Percentiles rank a stretch among this genome's conserved stretches.
phyloP scores from a whole-genome alignment of 1,140 invertebrate species.

The Drosophila willistoni region DNA sequence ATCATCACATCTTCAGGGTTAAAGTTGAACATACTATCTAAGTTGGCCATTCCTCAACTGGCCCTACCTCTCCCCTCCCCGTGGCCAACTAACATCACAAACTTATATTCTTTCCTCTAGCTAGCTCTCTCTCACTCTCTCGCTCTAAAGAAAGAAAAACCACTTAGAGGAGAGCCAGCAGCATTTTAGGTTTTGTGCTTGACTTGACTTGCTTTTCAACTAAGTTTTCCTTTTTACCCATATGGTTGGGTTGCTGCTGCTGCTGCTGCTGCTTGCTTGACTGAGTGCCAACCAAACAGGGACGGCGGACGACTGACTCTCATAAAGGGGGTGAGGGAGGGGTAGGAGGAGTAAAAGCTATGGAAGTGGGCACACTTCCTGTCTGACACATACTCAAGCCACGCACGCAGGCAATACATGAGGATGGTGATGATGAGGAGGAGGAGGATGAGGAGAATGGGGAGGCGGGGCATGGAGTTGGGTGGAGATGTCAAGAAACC shows the following conservation, averaged over 20 bases:
- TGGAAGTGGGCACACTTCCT: conserved; percentile 47
- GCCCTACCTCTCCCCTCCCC: neutral
- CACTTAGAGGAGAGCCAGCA: conserved; percentile 21
- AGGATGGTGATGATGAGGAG: neutral
- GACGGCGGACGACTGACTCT: neutral
- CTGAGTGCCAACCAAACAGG: conserved; percentile 8
- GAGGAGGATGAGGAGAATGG: conserved; percentile 9
- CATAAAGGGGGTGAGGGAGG: neutral
- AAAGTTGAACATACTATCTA: conserved; percentile 13
- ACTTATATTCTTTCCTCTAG: neutral
- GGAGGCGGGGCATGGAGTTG: conserved; percentile 23
- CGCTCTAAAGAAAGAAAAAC: conserved; percentile 9
- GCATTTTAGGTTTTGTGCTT: conserved; percentile 23
- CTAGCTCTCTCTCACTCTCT: neutral
- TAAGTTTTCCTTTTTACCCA: conserved; percentile 22
- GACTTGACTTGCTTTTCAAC: conserved; percentile 23
- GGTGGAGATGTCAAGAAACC: conserved; percentile 62
- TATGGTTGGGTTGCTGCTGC: conserved; percentile 2
- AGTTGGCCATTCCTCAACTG: neutral
- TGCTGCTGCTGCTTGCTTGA: conserved; percentile 3
- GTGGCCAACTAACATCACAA: neutral
- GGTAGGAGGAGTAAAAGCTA: neutral
- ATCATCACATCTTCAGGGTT: neutral
- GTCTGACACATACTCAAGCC: conserved; percentile 40
- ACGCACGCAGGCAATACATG: neutral